These are phyloP conservation scores for Drosophila anomalata DNA, from an alignment of 2,888 invertebrate species.

Conservation along the genomic window DNA sequence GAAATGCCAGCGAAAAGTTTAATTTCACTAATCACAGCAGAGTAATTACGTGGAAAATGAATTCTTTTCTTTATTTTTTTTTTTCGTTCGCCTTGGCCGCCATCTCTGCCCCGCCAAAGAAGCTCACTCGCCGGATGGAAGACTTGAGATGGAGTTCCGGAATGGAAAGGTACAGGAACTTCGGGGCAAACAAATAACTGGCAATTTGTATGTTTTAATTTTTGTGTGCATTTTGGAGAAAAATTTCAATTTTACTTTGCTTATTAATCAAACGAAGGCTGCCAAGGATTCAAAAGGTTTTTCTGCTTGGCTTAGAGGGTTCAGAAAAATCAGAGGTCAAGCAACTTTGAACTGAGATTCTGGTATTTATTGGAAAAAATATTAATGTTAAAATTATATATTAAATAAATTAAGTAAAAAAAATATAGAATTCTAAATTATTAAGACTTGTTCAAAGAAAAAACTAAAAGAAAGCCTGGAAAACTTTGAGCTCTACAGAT, in stretches of 20 bases:
- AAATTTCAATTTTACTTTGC: conserved; percentile 79
- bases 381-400: neutral
- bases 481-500: conserved; percentile 31
- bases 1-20: conserved; percentile 81
- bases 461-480: neutral
- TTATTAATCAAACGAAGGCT: conserved; percentile 77
- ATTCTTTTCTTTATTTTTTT: conserved; percentile 69
- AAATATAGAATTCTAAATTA: too few relatives aligned
- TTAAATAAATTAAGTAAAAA: neutral
- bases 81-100: conserved; percentile 9
- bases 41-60: conserved; percentile 84
- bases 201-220: conserved; percentile 82
- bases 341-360: conserved; percentile 1
- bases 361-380: neutral
- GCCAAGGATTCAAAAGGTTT: conserved; percentile 39
- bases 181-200: conserved; percentile 77
- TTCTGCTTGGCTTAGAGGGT: neutral
- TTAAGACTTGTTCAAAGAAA: neutral
- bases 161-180: conserved; percentile 55
- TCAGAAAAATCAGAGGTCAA: conserved; percentile 28
- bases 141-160: conserved; percentile 20
- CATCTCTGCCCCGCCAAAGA: conserved; percentile 12
- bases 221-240: conserved; percentile 72
- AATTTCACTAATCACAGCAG: conserved; percentile 84
- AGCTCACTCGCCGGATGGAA: conserved; percentile 22